Conservation (phyloP, 2,113 vertebrate species). For the Protomyctophum bolini region DNA sequence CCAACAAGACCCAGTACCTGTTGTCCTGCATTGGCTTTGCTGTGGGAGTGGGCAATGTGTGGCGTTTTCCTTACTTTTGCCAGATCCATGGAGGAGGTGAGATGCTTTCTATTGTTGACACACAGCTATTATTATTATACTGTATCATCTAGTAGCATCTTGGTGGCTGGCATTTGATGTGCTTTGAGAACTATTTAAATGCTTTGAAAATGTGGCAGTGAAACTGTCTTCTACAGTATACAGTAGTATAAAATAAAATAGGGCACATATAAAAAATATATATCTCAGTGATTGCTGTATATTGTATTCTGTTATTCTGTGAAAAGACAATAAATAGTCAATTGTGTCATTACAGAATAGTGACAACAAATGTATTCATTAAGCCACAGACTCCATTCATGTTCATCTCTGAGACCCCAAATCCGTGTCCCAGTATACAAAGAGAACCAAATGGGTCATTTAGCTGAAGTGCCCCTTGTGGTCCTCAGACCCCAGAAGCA, state of each 20-base stretch:
- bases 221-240: no score
- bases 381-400: no score
- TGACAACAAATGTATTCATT: not conserved
- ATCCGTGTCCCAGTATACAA: no score
- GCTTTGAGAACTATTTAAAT: no score
- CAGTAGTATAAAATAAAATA: no score
- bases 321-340: not conserved
- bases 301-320: not conserved
- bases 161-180: no score
- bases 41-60: slow-evolving; percentile 88
- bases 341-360: not conserved
- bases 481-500: no score
- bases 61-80: slow-evolving; percentile 90
- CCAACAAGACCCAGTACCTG: slow-evolving; percentile 87
- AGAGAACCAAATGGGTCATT: no score
- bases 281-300: not conserved
- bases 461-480: no score
- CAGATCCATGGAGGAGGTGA: slow-evolving; percentile 90
- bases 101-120: slow-evolving; percentile 28
- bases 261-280: no score
- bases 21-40: slow-evolving; percentile 88
- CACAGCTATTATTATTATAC: not conserved
- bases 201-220: no score
- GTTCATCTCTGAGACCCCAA: no score
- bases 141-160: not conserved